Base-by-base conservation (phyloP, 2,797 vertebrate genomes). In the Adelosebastes latens region DNA sequence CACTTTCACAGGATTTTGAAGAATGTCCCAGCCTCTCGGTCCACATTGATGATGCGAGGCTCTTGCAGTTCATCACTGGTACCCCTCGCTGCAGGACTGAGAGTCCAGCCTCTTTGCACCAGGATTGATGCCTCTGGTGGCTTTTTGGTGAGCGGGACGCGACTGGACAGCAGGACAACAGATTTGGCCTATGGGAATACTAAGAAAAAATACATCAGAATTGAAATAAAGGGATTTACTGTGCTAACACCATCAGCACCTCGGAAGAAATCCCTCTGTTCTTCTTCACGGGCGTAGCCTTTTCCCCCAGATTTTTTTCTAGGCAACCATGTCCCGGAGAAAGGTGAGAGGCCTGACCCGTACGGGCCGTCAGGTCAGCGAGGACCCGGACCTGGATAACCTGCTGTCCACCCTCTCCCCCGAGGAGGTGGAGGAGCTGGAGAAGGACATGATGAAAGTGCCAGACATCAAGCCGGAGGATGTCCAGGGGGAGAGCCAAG, bases 361-460 rank as follows among this genome's bases (percentile, higher is more conserved):
- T 72, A 98, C 96, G 2, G 96, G 97, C 69, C 96, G 98, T 58
- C 98, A 99, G 95, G 98, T 99, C 88, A 99, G 98, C 12, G 99
- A 99, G 85, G 99, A 99, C 91, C 98, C 98, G 0, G 99, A 99
- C 85, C 97, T 99, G 49, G 99, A 99, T 93, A 98, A 92, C 80
- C 94, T 99, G 90, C 91, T 99, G 92, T 98, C 97, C 63, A 98
- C 97, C 46, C 95, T 99, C 74, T 99, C 98, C 53, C 97, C 98
- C 0, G 98, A 99, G 92, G 98, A 99, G 92, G 90, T 99, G 96
- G 96, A 98, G 82, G 97, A 99, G 93, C 94, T 99, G 92, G 93
- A 99, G 90, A 97, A 97, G 87, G 98, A 98, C 88, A 95, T 96
- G 77, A 89, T 97, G 93, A 97, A 97, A 10, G 96, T 96, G 63